Evolutionary conservation across 2,797 vertebrate genomes (phyloP).

Genomic region (Potorous gilbertii): DNA sequence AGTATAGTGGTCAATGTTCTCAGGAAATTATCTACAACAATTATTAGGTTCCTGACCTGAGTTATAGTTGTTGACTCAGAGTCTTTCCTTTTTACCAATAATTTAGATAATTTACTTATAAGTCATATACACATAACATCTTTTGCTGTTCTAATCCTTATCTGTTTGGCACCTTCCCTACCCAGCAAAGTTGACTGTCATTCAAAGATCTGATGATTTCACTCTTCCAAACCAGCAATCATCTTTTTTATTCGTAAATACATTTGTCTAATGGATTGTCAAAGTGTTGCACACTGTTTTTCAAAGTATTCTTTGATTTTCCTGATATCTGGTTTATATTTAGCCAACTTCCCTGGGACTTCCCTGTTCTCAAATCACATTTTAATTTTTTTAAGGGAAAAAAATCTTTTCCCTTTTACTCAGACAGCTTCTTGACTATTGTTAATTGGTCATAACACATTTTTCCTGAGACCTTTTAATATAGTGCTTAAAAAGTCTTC

Average conservation of each 20-base stretch:
- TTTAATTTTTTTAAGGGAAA: background rate
- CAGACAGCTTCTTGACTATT: background rate
- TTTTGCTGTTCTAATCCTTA: background rate
- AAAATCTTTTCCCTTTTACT: background rate
- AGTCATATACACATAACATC: background rate
- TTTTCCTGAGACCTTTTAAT: background rate
- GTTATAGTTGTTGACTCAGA: background rate
- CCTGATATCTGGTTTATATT: background rate
- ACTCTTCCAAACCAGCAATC: background rate
- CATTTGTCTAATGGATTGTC: background rate
- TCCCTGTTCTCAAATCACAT: background rate
- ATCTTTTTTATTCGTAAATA: background rate
- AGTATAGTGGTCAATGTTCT: background rate
- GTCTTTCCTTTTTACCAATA: background rate
- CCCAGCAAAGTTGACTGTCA: background rate
- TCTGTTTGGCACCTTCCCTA: background rate
- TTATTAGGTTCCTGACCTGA: background rate
- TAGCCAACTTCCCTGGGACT: background rate
- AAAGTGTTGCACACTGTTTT: background rate
- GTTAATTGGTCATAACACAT: background rate
- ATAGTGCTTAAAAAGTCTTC: background rate
- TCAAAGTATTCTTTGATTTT: background rate
- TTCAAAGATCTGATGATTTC: background rate
- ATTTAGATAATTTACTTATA: background rate
- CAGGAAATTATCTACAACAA: background rate